phyloP scores from a whole-genome alignment of 2,113 vertebrate genomes.

The Phalacrocorax brasilianus region DNA sequence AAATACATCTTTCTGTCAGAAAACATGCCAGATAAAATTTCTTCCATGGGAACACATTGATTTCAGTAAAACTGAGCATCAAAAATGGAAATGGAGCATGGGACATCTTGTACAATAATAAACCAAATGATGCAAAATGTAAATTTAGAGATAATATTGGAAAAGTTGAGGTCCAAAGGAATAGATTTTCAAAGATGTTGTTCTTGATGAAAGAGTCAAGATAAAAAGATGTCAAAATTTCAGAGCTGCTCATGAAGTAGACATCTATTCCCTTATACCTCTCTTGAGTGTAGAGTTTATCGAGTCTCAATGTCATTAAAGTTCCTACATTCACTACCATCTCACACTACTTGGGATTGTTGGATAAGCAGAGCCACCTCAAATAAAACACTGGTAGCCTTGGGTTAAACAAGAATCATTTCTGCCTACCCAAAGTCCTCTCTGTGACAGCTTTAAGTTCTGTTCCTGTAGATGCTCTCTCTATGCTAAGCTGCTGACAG shows the following conservation, averaged over 20 bases:
- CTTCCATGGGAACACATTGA: background rate
- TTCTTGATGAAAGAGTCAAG: background rate
- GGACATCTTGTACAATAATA: background rate
- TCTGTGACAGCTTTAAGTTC: background rate
- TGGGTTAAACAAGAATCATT: background rate
- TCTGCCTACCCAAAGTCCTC: background rate
- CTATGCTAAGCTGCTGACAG: background rate
- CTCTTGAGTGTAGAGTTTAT: background rate
- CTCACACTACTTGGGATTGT: background rate
- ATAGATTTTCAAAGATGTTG: background rate
- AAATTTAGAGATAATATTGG: background rate
- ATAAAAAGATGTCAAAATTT: background rate
- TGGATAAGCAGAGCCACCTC: background rate
- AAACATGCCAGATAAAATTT: slow-evolving; percentile 10
- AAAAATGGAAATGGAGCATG: background rate
- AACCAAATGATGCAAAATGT: background rate
- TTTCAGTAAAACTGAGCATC: background rate
- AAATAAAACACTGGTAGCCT: background rate
- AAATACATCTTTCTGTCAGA: background rate
- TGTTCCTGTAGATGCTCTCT: background rate
- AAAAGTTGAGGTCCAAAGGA: background rate
- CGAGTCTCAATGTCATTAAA: background rate
- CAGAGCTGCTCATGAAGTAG: background rate
- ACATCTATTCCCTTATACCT: background rate
- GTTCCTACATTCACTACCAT: background rate